Conservation (phyloP, 2,797 vertebrate species). For the Melanogrammus aeglefinus region DNA sequence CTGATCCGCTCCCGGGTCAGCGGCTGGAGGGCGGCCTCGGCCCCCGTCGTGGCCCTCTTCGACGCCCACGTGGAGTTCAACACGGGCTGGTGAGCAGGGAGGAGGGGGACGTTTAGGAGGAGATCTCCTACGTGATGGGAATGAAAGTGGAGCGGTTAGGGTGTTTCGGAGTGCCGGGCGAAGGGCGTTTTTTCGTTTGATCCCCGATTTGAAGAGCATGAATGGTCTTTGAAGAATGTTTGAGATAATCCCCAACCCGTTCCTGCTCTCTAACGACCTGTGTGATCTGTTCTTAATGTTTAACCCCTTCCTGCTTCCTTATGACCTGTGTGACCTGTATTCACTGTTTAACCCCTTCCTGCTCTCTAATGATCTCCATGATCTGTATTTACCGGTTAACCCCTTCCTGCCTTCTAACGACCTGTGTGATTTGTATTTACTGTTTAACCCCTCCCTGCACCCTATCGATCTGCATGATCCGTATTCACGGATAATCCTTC, state of each 20-base stretch:
- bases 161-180: neutral
- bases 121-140: neutral
- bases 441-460: neutral
- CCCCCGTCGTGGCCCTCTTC: constrained; percentile 90
- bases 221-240: neutral
- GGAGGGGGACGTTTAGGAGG: neutral
- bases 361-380: too few species aligned
- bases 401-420: neutral
- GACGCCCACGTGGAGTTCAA: constrained; percentile 96
- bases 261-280: neutral
- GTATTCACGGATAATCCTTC: neutral
- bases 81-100: constrained; percentile 82
- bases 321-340: neutral
- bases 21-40: constrained; percentile 86
- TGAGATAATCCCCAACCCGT: neutral
- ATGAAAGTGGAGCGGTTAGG: neutral
- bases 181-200: neutral
- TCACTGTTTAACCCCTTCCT: neutral
- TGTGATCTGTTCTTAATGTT: neutral
- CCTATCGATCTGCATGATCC: too few species aligned
- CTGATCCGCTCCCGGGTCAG: constrained; percentile 91
- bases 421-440: neutral
- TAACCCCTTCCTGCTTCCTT: too few species aligned
- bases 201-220: neutral
- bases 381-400: too few species aligned